Evolutionary conservation across 2,113 vertebrate genomes (phyloP).

Genomic region (Takifugu flavidus): DNA sequence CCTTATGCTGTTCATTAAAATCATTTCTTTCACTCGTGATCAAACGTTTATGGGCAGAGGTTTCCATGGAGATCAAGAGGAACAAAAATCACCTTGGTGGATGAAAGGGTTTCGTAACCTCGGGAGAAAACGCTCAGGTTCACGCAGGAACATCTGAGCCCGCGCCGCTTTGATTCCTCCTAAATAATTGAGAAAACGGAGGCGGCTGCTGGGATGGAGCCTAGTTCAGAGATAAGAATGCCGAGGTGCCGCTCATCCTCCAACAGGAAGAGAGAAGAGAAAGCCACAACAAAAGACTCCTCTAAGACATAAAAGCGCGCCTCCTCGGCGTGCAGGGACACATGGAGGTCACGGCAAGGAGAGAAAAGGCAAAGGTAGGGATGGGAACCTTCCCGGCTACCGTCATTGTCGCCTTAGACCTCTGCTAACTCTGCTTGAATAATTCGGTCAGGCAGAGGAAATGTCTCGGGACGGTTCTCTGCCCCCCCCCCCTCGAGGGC

Average conservation of each 20-base stretch:
- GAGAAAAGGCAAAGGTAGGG: background rate
- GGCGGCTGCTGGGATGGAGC: conserved; percentile 7
- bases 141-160: background rate
- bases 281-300: conserved; percentile 27
- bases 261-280: background rate
- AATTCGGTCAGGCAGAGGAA: conserved; percentile 13
- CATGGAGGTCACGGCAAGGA: conserved; percentile 4
- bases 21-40: background rate
- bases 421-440: conserved; percentile 38
- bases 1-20: background rate
- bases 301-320: conserved; percentile 13
- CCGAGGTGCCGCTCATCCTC: background rate
- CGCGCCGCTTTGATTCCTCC: conserved; percentile 1
- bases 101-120: conserved; percentile 6
- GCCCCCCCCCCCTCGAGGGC: background rate
- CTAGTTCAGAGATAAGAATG: conserved; percentile 12
- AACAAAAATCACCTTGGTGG: background rate
- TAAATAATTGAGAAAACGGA: background rate
- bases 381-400: background rate
- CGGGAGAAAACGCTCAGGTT: background rate
- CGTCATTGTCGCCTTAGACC: too few species aligned
- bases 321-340: background rate
- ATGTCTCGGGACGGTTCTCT: conserved; percentile 26
- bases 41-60: background rate
- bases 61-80: background rate